Percentiles rank a stretch among this genome's conserved stretches.
phyloP scores from a whole-genome alignment of 2,113 vertebrate genomes.

The Chionomys nivalis region DNA sequence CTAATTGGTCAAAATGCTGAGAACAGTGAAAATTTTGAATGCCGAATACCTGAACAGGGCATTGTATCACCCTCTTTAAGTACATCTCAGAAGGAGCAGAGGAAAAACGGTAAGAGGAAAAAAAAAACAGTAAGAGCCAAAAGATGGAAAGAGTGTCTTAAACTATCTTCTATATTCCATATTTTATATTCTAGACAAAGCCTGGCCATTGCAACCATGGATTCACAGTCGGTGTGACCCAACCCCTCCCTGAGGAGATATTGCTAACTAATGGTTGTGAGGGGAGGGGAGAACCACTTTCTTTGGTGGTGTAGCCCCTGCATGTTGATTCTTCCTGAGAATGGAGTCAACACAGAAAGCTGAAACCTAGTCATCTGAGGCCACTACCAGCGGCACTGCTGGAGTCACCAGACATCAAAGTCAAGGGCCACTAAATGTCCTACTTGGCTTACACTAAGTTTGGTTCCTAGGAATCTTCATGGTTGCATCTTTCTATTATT shows the following conservation, averaged over 20 bases:
- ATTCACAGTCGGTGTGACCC: neutral
- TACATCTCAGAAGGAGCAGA: neutral
- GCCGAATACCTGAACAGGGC: too few species aligned
- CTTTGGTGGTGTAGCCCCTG: neutral
- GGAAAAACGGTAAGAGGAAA: neutral
- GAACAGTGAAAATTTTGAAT: neutral
- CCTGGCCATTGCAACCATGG: neutral
- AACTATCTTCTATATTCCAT: neutral
- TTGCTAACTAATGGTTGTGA: too few species aligned
- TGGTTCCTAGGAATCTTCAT: neutral
- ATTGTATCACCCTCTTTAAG: neutral
- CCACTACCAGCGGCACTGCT: neutral
- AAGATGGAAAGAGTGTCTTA: neutral
- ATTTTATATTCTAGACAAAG: neutral
- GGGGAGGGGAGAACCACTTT: neutral
- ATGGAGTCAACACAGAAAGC: neutral
- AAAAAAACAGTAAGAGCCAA: neutral
- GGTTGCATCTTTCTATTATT: neutral
- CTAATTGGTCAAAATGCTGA: neutral
- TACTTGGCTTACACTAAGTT: constrained; percentile 20
- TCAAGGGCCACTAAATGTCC: neutral
- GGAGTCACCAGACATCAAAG: neutral
- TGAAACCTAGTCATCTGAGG: neutral
- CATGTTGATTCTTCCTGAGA: neutral
- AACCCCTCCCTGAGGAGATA: neutral